These are phyloP conservation scores for Balanococcus diminutus DNA, from an alignment of 2,888 invertebrate genomes.

Conservation along the genomic window DNA sequence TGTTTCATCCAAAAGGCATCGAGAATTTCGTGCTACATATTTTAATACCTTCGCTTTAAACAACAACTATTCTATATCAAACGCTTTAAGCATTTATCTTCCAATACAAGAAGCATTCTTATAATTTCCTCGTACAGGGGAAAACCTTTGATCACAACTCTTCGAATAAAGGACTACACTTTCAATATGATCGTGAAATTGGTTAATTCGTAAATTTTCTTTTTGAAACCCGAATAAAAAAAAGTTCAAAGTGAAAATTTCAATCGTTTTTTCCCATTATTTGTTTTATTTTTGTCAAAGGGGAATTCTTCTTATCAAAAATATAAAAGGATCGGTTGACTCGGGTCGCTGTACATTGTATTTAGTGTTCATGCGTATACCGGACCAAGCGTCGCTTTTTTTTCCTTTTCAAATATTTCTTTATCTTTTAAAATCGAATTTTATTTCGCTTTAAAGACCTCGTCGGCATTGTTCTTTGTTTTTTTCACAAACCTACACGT, in stretches of 20 bases:
- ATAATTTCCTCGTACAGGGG: neutral
- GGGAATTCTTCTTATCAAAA: neutral
- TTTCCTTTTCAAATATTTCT: slow-evolving; percentile 32
- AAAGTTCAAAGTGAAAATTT: neutral
- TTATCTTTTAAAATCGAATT: slow-evolving; percentile 18
- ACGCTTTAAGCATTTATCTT: neutral
- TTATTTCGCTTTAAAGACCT: slow-evolving; percentile 18
- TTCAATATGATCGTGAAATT: neutral
- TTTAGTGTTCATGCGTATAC: neutral
- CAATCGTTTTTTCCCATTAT: neutral
- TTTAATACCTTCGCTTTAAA: too few species aligned
- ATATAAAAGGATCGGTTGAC: neutral
- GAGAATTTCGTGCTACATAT: too few species aligned
- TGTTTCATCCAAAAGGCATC: too few species aligned
- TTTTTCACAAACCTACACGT: slow-evolving; percentile 12
- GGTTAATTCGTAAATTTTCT: neutral
- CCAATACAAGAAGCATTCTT: neutral
- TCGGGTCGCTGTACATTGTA: neutral
- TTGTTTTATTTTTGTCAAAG: neutral
- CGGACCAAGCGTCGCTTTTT: neutral
- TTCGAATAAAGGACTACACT: neutral
- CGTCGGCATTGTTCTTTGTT: neutral
- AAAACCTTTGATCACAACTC: neutral
- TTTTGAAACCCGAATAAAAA: neutral
- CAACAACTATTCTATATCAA: too few species aligned